A percentile compares a stretch with the other conserved stretches of the same genome.
Conservation (phyloP, 1,140 invertebrate genomes). For the Aricia agestis region DNA sequence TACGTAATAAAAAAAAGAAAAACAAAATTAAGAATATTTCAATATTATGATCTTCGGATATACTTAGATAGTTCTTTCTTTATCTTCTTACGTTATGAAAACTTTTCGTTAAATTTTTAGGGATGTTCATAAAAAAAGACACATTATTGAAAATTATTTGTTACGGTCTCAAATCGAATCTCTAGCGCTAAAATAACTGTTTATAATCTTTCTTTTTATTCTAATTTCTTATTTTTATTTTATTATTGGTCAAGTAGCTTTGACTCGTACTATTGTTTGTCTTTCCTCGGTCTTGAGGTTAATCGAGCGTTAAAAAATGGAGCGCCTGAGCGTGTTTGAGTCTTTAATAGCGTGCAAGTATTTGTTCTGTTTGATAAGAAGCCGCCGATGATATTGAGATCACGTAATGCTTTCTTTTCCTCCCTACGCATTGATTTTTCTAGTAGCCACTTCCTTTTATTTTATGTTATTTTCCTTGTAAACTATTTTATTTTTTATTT, state of each 20-base stretch:
- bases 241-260: not conserved
- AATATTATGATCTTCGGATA: not conserved
- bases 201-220: too few species aligned
- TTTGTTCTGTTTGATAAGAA: constrained; percentile 15
- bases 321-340: not conserved
- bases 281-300: not conserved
- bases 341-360: constrained; percentile 1
- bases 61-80: too few species aligned
- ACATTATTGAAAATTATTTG: too few species aligned
- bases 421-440: not conserved
- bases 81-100: too few species aligned
- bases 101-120: too few species aligned
- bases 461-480: not conserved
- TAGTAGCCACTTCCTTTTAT: not conserved
- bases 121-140: too few species aligned
- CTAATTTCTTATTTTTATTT: too few species aligned
- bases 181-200: too few species aligned
- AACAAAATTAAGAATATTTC: not conserved
- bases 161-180: too few species aligned
- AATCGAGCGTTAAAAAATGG: constrained; percentile 9
- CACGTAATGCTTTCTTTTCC: constrained; percentile 10
- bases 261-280: not conserved
- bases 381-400: not conserved
- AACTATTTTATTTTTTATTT: too few species aligned
- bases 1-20: not conserved